These are phyloP conservation scores for Tachystola acroxantha DNA, from an alignment of 2,888 invertebrate species.

Conservation along the genomic window DNA sequence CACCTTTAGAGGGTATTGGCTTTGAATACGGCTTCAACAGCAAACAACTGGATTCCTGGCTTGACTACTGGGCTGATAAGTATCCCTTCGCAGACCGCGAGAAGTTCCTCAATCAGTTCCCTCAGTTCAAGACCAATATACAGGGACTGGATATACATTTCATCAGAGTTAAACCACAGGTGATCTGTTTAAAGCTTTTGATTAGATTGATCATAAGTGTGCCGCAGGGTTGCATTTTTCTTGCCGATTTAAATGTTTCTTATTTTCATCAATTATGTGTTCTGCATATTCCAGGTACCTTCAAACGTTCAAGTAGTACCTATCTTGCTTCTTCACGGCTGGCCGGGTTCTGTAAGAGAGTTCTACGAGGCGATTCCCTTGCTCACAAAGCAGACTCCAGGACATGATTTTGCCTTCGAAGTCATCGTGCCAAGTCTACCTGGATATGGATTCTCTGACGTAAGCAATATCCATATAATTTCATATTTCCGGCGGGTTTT, in stretches of 20 bases:
- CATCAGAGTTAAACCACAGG: conserved; percentile 81
- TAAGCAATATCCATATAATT: conserved; percentile 14
- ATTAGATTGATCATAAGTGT: no score
- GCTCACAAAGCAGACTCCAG: conserved; percentile 59
- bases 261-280: no score
- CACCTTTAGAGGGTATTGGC: background rate
- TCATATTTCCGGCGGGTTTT: no score
- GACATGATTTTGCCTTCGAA: conserved; percentile 68
- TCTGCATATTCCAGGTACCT: conserved; percentile 18
- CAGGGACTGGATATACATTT: conserved; percentile 87
- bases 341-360: conserved; percentile 86
- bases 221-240: no score
- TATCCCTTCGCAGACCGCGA: conserved; percentile 83
- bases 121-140: conserved; percentile 87
- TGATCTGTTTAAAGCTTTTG: no score
- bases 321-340: conserved; percentile 84
- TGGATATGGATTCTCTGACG: conserved; percentile 47
- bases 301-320: conserved; percentile 63
- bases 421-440: conserved; percentile 66
- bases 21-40: conserved; percentile 88
- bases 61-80: conserved; percentile 87
- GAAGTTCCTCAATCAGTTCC: conserved; percentile 82
- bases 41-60: conserved; percentile 79
- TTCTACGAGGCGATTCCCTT: conserved; percentile 82
- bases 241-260: no score